Base-by-base conservation (phyloP, 2,888 invertebrate genomes). In the Macrophya alboannulata region DNA sequence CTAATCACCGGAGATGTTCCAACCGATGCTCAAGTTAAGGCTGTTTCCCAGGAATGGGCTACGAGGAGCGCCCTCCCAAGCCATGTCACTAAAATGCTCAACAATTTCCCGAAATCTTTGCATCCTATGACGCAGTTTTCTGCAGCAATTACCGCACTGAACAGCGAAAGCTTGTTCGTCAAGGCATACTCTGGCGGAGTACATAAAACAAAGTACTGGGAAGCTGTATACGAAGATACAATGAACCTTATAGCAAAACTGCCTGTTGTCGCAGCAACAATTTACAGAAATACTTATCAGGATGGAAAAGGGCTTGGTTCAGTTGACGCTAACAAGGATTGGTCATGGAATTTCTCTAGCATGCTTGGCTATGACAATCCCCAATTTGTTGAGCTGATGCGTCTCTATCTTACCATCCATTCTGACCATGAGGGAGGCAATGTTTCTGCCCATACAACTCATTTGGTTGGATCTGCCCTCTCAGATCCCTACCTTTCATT, bases 61-160 rank as follows among this genome's bases (percentile, higher is more conserved):
- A 87, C 92, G 0, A 90, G 93, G n/a, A 93, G 93, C 85, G 97
- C 97, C 90, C 94, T 99, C 21, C 99, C 99, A 9, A 95, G 97
- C 43, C 99, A 99, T 94, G 98, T 99, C n/a, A 98, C 98, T 84
- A 97, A 97, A 77, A 97, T 99, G 95, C 95, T 99, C 90, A 98
- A 98, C 95, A 98, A 97, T 94, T 96, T 99, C 94, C 99, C 99
- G 21, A 95, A 95, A 91, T 96, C 96, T 90, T 95, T 99, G 85
- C 99, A 99, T 93, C 99, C 99, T 1, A 99, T 99, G 99, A 96
- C 98, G 0, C 99, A 99, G 94, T 97, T 99, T 93, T 96, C 97
- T 43, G 97, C 98, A 1, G 99, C 99, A 43, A 96, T 98, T 89
- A 98, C 98, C 25, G 97, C 98, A 4, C 95, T 99, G 88, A 98